These are phyloP conservation scores for honey bee (Apis mellifera) DNA, from an alignment of 1,140 invertebrate species.

Conservation along the genomic window DNA sequence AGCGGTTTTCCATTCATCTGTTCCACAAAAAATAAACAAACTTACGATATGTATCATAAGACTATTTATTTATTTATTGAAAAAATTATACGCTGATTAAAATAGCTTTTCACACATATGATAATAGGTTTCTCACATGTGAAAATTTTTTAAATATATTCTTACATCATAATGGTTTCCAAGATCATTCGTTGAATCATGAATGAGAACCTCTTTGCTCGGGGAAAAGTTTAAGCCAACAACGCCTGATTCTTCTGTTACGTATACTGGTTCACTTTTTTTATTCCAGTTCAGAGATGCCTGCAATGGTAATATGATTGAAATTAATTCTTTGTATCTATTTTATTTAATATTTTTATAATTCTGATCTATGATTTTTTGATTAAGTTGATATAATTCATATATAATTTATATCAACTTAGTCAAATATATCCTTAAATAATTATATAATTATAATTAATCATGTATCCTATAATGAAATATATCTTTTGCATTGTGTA, in stretches of 20 bases:
- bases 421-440: no score
- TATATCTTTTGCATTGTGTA: no score
- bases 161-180: constrained; percentile 81
- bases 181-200: constrained; percentile 87
- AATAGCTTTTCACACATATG: no score
- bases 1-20: constrained; percentile 83
- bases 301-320: constrained; percentile 59
- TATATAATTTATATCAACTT: no score
- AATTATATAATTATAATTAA: no score
- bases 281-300: constrained; percentile 90
- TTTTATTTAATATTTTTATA: background rate
- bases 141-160: constrained; percentile 25
- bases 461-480: no score
- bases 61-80: no score
- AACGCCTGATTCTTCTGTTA: constrained; percentile 91
- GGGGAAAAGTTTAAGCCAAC: constrained; percentile 94
- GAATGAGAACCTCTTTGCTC: constrained; percentile 92
- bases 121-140: background rate
- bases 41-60: no score
- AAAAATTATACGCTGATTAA: no score
- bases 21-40: background rate
- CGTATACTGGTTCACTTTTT: constrained; percentile 90
- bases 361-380: no score
- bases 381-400: no score
- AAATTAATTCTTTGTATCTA: background rate